Conservation (phyloP, 2,113 vertebrate genomes). For the Pavo muticus region DNA sequence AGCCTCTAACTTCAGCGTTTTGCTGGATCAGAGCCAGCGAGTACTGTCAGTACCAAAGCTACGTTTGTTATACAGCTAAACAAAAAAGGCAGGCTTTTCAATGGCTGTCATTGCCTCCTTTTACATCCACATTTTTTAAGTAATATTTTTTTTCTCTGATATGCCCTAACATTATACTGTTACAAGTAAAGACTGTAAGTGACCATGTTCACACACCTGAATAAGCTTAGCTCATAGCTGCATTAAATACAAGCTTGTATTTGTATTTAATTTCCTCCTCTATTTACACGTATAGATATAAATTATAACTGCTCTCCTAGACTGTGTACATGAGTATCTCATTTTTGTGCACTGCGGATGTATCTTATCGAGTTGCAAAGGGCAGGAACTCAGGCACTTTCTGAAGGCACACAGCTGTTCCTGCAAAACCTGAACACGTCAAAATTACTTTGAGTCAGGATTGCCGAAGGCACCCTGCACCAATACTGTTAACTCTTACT, state of each 20-base stretch:
- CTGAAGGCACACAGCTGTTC: neutral
- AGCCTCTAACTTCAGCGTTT: neutral
- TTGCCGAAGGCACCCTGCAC: rapidly evolving
- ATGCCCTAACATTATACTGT: neutral
- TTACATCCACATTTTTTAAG: neutral
- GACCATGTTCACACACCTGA: neutral
- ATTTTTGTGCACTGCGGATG: neutral
- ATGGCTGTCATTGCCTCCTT: neutral
- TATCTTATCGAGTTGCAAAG: neutral
- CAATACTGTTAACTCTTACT: neutral
- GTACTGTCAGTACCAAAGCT: neutral
- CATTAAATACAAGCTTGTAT: neutral
- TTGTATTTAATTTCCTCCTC: neutral
- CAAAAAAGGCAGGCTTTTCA: neutral
- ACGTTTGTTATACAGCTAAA: neutral
- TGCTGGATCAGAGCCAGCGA: neutral
- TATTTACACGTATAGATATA: too few relatives aligned
- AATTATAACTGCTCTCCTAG: neutral
- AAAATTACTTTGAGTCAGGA: neutral
- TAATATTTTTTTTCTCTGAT: neutral
- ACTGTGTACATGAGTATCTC: neutral
- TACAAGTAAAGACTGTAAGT: neutral
- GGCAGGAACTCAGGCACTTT: neutral
- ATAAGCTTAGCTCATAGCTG: neutral
- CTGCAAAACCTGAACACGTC: neutral